Evolutionary conservation across 2,797 vertebrate genomes (phyloP).

Genomic region (Syndactyla subalaris): DNA sequence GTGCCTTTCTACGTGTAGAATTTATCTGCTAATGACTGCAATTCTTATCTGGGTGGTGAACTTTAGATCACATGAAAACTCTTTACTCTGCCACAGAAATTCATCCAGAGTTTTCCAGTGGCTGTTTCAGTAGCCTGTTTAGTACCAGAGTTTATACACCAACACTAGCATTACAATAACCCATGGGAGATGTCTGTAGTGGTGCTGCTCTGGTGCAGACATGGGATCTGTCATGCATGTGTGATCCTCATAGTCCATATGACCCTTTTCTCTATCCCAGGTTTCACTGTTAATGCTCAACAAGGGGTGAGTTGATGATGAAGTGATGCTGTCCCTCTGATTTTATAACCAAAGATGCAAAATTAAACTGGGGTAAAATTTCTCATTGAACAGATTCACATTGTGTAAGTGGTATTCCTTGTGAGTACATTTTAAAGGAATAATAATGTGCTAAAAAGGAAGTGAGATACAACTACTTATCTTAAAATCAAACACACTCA

Average conservation of each 20-base stretch:
- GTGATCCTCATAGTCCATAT: not conserved
- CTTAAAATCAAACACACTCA: not conserved
- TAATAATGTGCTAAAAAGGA: not conserved
- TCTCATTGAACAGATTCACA: not conserved
- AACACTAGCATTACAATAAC: not conserved
- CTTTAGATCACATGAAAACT: not conserved
- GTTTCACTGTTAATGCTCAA: not conserved
- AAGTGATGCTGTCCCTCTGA: not conserved
- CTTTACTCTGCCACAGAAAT: not conserved
- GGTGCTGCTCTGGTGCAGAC: not conserved
- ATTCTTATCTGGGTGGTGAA: not conserved
- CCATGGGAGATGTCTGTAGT: not conserved
- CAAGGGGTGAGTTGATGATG: not conserved
- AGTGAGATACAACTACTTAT: not conserved
- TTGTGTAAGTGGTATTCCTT: not conserved
- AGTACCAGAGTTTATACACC: not conserved
- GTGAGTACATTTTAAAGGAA: not conserved
- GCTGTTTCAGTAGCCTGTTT: not conserved
- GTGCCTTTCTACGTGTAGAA: not conserved
- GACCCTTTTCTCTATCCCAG: not conserved
- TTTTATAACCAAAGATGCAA: not conserved
- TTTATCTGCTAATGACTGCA: not conserved
- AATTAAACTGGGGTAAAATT: not conserved
- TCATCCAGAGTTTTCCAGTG: not conserved
- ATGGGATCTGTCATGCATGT: accelerated